Evolutionary conservation across 2,888 invertebrate species (phyloP).

Genomic region (Mesorhabditis sp.): DNA sequence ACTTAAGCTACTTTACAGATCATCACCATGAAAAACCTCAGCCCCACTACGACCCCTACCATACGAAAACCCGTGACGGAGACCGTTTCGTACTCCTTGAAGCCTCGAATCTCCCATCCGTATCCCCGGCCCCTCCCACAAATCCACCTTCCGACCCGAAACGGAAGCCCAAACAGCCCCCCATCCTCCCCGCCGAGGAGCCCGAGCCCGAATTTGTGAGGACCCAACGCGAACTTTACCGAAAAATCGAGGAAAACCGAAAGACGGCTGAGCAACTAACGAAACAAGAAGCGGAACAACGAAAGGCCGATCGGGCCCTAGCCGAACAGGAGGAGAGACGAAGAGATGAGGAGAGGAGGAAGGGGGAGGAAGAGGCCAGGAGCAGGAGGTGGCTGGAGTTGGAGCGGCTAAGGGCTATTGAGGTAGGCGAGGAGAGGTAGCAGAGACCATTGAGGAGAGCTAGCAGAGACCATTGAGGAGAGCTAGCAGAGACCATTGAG

Average conservation of each 20-base stretch:
- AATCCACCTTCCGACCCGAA: background rate
- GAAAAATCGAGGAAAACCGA: slow-evolving; percentile 1
- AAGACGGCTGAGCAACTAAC: background rate
- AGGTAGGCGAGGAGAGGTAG: background rate
- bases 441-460: background rate
- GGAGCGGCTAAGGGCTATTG: background rate
- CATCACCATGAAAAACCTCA: background rate
- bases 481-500: background rate
- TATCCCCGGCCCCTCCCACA: background rate
- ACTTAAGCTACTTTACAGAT: background rate
- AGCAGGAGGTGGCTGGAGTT: background rate
- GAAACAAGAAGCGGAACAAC: background rate
- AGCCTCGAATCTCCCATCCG: background rate
- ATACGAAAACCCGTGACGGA: background rate
- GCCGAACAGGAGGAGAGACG: background rate
- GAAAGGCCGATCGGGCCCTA: no score
- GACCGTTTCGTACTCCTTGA: background rate
- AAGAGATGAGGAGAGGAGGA: background rate
- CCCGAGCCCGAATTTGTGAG: background rate
- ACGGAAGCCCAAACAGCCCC: background rate
- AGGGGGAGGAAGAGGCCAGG: background rate
- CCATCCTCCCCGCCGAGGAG: background rate
- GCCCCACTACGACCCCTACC: background rate
- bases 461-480: background rate
- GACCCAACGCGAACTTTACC: background rate